Percentiles rank a stretch among this genome's conserved stretches.
Conservation (phyloP, 1,140 invertebrate species). For the Venturia canescens region DNA sequence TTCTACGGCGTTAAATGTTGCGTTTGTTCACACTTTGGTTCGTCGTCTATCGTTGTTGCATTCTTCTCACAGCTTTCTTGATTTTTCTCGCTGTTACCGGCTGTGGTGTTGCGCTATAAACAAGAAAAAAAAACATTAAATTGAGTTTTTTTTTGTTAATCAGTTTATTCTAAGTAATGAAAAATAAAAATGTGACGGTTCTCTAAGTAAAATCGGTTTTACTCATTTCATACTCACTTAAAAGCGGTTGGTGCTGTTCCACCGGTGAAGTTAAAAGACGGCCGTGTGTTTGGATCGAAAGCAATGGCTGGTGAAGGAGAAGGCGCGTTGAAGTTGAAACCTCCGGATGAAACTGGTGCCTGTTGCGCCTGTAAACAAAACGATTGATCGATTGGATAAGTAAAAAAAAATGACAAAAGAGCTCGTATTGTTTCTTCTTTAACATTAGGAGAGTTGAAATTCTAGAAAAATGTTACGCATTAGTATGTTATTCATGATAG, state of each 20-base stretch:
- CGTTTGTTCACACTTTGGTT: background rate
- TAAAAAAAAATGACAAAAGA: conserved; percentile 22
- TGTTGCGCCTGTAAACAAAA: conserved; percentile 51
- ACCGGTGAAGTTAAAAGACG: conserved; percentile 74
- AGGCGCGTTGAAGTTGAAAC: conserved; percentile 71
- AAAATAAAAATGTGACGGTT: background rate
- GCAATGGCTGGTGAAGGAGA: conserved; percentile 53
- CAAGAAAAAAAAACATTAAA: conserved; percentile 11
- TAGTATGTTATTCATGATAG: too few relatives aligned
- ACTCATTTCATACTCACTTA: conserved; percentile 64
- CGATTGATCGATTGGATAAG: too few relatives aligned
- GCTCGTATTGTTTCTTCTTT: too few relatives aligned
- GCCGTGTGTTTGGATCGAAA: conserved; percentile 72
- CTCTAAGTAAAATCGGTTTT: too few relatives aligned
- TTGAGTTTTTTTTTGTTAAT: conserved; percentile 35
- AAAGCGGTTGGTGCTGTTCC: conserved; percentile 69
- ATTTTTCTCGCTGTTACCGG: conserved; percentile 64
- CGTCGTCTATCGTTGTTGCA: conserved; percentile 50
- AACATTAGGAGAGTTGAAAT: too few relatives aligned
- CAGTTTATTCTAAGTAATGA: conserved; percentile 1
- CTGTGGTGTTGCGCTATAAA: conserved; percentile 61
- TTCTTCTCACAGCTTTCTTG: conserved; percentile 72
- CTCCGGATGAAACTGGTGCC: conserved; percentile 60
- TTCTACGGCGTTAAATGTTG: too few relatives aligned
- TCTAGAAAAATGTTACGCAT: too few relatives aligned